A percentile compares a stretch with the other conserved stretches of the same genome.
Evolutionary conservation across 2,888 invertebrate genomes (phyloP).

Genomic region (Saturnia pavonia): DNA sequence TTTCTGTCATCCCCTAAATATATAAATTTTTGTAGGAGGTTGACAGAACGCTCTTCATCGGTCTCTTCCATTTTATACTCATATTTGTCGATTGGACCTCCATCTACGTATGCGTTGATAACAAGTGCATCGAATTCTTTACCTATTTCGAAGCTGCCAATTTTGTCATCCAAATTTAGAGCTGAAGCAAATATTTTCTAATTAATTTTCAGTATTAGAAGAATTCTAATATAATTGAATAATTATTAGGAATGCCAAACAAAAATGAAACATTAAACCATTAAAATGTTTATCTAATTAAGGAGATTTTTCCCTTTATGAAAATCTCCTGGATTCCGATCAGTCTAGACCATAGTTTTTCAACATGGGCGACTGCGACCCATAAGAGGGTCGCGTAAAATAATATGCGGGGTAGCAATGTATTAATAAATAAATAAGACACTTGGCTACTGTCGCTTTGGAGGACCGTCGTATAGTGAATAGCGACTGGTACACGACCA

Average conservation of each 20-base stretch:
- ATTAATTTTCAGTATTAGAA: not conserved
- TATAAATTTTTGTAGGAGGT: conserved; percentile 88
- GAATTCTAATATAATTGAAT: no score
- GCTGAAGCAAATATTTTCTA: conserved; percentile 76
- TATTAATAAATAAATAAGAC: no score
- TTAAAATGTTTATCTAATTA: not conserved
- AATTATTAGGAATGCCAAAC: no score
- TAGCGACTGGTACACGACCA: no score
- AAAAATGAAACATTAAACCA: not conserved
- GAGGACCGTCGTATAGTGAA: no score
- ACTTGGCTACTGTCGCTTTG: no score
- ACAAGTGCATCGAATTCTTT: conserved; percentile 94
- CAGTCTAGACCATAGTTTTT: no score
- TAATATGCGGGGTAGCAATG: no score
- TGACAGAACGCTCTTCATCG: conserved; percentile 73
- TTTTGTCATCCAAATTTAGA: conserved; percentile 85
- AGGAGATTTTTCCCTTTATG: no score
- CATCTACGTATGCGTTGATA: conserved; percentile 83
- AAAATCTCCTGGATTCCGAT: no score
- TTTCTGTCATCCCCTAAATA: conserved; percentile 93
- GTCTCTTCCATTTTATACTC: conserved; percentile 35
- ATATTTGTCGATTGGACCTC: conserved; percentile 79
- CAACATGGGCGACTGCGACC: no score
- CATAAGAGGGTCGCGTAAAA: no score
- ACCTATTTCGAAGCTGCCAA: conserved; percentile 90